phyloP scores from a whole-genome alignment of 2,797 vertebrate genomes.

The Mus spretus region DNA sequence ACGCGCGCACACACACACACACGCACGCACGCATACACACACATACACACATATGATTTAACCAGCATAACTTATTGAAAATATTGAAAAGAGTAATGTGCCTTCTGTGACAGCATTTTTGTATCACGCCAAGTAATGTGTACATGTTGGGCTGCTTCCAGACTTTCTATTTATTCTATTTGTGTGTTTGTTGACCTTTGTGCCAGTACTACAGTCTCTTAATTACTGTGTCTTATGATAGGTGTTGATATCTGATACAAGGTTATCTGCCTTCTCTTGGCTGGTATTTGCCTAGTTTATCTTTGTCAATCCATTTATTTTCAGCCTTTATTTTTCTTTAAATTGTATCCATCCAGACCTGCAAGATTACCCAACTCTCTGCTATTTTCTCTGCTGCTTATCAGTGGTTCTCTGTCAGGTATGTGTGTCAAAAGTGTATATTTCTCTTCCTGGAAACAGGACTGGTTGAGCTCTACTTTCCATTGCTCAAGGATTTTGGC shows the following conservation, averaged over 20 bases:
- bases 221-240: not conserved
- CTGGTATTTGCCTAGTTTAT: slow-evolving; percentile 51
- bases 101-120: not conserved
- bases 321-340: not conserved
- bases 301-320: slow-evolving; percentile 44
- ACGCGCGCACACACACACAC: too few relatives aligned
- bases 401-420: not conserved
- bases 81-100: not conserved
- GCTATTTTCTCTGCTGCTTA: not conserved
- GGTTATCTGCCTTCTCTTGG: not conserved
- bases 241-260: not conserved
- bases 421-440: not conserved
- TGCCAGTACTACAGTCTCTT: not conserved
- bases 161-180: not conserved
- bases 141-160: not conserved
- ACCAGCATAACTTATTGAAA: not conserved
- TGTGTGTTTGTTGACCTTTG: not conserved
- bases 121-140: not conserved
- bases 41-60: not conserved
- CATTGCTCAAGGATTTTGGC: slow-evolving; percentile 18
- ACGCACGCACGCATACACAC: too few relatives aligned
- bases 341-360: not conserved
- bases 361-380: not conserved
- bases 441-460: not conserved
- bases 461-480: not conserved